A percentile compares a stretch with the other conserved stretches of the same genome.
These are phyloP conservation scores for Drosophila tripunctata DNA, from an alignment of 2,888 invertebrate genomes.

Conservation along the genomic window DNA sequence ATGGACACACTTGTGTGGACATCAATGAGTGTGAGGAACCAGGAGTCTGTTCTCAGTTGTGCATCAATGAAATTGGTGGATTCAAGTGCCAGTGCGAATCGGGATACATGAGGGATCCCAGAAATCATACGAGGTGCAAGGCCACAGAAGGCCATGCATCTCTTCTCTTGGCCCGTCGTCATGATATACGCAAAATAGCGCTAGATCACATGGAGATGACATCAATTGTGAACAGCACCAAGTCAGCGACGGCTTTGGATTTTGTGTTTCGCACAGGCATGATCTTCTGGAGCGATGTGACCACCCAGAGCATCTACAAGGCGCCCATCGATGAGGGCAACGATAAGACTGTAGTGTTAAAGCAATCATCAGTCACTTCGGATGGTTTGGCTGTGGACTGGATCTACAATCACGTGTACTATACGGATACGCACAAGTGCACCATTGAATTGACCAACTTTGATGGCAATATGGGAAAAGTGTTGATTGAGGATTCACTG, in stretches of 20 bases:
- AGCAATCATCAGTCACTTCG: slow-evolving; percentile 93
- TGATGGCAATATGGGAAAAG: slow-evolving; percentile 95
- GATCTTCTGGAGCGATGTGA: slow-evolving; percentile 99
- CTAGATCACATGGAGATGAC: slow-evolving; percentile 97
- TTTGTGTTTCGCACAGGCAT: slow-evolving; percentile 96
- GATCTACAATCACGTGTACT: slow-evolving; percentile 98
- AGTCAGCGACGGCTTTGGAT: slow-evolving; percentile 96
- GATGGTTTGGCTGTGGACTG: slow-evolving; percentile 99
- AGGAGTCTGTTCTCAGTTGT: slow-evolving; percentile 97
- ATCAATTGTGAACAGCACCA: slow-evolving; percentile 95
- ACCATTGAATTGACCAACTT: slow-evolving; percentile 96
- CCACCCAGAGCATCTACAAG: slow-evolving; percentile 96
- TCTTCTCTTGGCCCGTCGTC: slow-evolving; percentile 93
- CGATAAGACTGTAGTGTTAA: slow-evolving; percentile 92
- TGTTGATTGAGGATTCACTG: slow-evolving; percentile 92
- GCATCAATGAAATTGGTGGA: slow-evolving; percentile 94
- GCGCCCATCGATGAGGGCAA: slow-evolving; percentile 96
- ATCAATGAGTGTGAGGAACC: slow-evolving; percentile 95
- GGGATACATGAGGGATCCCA: slow-evolving; percentile 94
- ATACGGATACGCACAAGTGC: slow-evolving; percentile 97
- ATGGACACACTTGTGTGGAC: slow-evolving; percentile 93
- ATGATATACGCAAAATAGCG: slow-evolving; percentile 96
- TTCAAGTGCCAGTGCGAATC: slow-evolving; percentile 96
- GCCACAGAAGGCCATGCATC: slow-evolving; percentile 96
- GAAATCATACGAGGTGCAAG: slow-evolving; percentile 93